These are phyloP conservation scores for Archaeoteleia sp. DNA, from an alignment of 2,888 invertebrate genomes.

Conservation along the genomic window DNA sequence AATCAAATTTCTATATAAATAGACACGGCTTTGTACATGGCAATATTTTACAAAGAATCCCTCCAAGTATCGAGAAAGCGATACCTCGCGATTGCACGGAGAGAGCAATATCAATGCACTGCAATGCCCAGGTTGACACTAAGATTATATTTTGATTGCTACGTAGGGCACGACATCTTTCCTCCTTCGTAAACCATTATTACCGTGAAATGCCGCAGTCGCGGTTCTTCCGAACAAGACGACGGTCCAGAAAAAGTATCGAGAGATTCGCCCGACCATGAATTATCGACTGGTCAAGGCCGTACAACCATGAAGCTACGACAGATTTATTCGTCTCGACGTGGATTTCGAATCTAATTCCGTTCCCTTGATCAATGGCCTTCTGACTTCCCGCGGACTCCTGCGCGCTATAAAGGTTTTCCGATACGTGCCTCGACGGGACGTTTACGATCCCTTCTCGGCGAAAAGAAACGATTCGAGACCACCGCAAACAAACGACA, in stretches of 20 bases:
- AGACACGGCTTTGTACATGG: no score
- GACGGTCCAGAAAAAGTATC: conserved; percentile 29
- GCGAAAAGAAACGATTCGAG: conserved; percentile 37
- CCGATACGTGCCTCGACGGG: conserved; percentile 29
- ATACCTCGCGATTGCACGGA: no score
- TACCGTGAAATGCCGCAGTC: conserved; percentile 13
- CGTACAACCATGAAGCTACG: conserved; percentile 38
- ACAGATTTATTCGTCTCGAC: conserved; percentile 44
- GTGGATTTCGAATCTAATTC: conserved; percentile 49
- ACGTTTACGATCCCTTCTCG: conserved; percentile 15
- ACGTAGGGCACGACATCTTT: not conserved
- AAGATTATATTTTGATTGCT: conserved; percentile 16
- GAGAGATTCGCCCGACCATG: conserved; percentile 32
- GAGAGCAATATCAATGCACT: not conserved
- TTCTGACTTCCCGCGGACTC: conserved; percentile 36
- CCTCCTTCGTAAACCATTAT: conserved; percentile 29
- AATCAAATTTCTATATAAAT: no score
- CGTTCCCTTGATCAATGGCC: conserved; percentile 44
- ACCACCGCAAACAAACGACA: conserved; percentile 31
- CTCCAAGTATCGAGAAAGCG: no score
- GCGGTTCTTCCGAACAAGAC: conserved; percentile 14
- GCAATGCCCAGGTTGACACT: not conserved
- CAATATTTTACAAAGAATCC: no score
- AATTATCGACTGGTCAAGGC: conserved; percentile 51
- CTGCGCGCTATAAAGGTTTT: conserved; percentile 38